A percentile compares a stretch with the other conserved stretches of the same genome.
Conservation (phyloP, 1,140 invertebrate genomes). For the Hypothenemus hampei region DNA sequence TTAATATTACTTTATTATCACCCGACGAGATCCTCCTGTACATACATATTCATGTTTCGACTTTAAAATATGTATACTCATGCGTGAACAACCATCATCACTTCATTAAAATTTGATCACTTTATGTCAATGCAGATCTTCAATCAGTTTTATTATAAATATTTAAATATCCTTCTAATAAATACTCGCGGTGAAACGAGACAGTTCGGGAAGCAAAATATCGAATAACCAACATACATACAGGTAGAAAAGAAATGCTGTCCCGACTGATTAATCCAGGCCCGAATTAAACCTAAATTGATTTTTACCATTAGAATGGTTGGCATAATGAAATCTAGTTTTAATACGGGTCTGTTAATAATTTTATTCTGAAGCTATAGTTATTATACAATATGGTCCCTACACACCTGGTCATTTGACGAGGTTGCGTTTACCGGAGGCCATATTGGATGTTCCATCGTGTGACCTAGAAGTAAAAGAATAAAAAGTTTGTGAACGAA, state of each 20-base stretch:
- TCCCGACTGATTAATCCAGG: constrained; percentile 25
- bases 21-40: constrained; percentile 1
- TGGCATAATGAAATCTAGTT: background rate
- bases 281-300: too few species aligned
- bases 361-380: constrained; percentile 33
- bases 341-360: constrained; percentile 22
- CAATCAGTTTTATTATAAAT: constrained; percentile 24
- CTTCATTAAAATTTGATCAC: constrained; percentile 1
- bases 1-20: constrained; percentile 27
- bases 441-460: constrained; percentile 34
- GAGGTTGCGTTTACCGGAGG: constrained; percentile 29
- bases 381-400: constrained; percentile 39
- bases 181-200: too few species aligned
- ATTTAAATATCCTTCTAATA: too few species aligned
- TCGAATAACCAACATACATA: constrained; percentile 32
- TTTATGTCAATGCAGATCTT: constrained; percentile 9
- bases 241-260: constrained; percentile 32
- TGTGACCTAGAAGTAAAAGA: constrained; percentile 29
- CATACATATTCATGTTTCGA: constrained; percentile 25
- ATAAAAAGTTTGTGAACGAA: constrained; percentile 21
- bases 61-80: constrained; percentile 17
- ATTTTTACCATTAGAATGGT: too few species aligned
- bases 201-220: constrained; percentile 28
- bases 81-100: constrained; percentile 12
- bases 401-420: constrained; percentile 37